A percentile compares a stretch with the other conserved stretches of the same genome.
phyloP scores from a whole-genome alignment of 2,888 invertebrate species.

The Deladenus siricidicola region DNA sequence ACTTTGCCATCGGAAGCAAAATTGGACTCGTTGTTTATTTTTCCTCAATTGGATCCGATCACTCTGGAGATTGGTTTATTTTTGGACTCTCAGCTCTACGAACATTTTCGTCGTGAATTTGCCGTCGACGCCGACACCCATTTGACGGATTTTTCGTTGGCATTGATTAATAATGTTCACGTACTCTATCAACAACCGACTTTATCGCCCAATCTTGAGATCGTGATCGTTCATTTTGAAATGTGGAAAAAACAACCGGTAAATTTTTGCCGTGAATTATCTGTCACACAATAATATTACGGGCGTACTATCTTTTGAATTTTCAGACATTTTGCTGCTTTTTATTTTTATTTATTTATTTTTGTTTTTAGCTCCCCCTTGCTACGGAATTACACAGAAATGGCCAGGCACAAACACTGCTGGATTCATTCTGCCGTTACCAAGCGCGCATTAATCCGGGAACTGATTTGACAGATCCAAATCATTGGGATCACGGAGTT shows the following conservation, averaged over 20 bases:
- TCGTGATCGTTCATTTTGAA: constrained; percentile 51
- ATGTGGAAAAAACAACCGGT: constrained; percentile 53
- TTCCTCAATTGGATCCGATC: constrained; percentile 51
- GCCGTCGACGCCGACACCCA: constrained; percentile 48
- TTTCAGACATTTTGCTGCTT: too few species aligned
- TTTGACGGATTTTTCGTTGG: constrained; percentile 50
- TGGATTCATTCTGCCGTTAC: constrained; percentile 50
- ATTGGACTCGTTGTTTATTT: constrained; percentile 50
- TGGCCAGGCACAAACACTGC: constrained; percentile 52
- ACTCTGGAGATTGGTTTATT: constrained; percentile 52
- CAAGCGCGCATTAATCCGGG: constrained; percentile 51
- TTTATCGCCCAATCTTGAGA: constrained; percentile 48
- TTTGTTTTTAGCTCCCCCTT: constrained; percentile 38
- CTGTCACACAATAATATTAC: too few species aligned
- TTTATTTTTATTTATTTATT: too few species aligned
- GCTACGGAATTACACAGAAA: constrained; percentile 45
- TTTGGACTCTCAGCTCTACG: constrained; percentile 46
- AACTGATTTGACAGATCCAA: constrained; percentile 48
- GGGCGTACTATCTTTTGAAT: too few species aligned
- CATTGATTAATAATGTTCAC: constrained; percentile 52
- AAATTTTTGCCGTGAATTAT: constrained; percentile 7
- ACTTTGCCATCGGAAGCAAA: constrained; percentile 47
- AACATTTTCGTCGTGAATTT: constrained; percentile 46
- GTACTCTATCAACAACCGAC: constrained; percentile 47
- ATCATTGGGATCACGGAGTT: constrained; percentile 53